These are phyloP conservation scores for Troides helena DNA, from an alignment of 2,888 invertebrate genomes.

Conservation along the genomic window DNA sequence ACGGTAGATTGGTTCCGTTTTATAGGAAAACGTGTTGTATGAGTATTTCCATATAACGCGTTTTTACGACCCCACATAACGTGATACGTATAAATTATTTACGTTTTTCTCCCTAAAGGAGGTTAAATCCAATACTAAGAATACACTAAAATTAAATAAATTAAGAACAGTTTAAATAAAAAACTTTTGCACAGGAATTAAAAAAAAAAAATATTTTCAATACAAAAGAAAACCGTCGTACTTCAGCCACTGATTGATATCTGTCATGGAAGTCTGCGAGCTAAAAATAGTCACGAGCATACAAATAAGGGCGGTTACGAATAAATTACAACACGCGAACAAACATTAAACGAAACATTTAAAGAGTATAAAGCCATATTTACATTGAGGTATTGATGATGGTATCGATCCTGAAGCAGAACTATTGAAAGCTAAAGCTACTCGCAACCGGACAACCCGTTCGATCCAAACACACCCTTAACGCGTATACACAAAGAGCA, in stretches of 20 bases:
- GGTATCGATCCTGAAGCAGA: constrained; percentile 6
- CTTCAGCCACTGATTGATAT: constrained; percentile 16
- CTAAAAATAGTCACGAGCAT: constrained; percentile 13
- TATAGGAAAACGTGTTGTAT: no score
- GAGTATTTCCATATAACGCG: no score
- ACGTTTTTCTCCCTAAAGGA: no score
- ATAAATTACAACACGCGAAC: constrained; percentile 26
- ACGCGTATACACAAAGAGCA: neutral
- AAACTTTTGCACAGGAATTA: no score
- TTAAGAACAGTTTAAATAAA: no score
- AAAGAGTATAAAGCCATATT: constrained; percentile 21
- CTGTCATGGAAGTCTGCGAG: neutral
- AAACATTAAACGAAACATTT: constrained; percentile 19
- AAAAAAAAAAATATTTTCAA: no score
- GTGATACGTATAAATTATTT: no score
- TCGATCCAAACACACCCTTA: neutral
- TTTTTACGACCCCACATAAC: no score
- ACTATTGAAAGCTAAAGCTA: neutral
- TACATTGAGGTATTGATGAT: constrained; percentile 16
- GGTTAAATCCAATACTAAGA: no score
- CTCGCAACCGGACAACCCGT: no score
- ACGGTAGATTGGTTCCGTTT: no score
- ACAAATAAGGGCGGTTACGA: constrained; percentile 18
- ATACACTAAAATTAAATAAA: no score
- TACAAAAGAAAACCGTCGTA: neutral